These are phyloP conservation scores for Trachelipus rathkii DNA, from an alignment of 1,140 invertebrate species.

Conservation along the genomic window DNA sequence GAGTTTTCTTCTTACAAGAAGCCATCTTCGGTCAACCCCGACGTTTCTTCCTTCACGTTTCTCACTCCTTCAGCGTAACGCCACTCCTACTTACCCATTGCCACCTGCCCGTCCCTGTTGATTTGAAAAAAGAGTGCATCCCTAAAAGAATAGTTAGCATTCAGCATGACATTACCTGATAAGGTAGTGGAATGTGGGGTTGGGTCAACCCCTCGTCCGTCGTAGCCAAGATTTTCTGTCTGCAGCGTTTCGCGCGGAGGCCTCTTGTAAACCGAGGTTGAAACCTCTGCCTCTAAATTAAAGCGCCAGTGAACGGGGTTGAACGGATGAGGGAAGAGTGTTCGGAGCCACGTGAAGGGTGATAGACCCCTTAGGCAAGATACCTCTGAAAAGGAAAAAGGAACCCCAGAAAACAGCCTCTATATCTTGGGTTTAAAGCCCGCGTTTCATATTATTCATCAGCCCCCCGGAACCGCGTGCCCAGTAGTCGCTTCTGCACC, in stretches of 20 bases:
- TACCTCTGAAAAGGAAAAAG: background rate
- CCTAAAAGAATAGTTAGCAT: slow-evolving; percentile 34
- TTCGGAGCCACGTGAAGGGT: background rate
- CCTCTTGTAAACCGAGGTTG: slow-evolving; percentile 1
- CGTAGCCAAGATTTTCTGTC: slow-evolving; percentile 32
- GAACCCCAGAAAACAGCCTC: background rate
- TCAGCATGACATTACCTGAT: slow-evolving; percentile 22
- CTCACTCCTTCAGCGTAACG: slow-evolving; percentile 27
- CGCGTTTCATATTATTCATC: no score
- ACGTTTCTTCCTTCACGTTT: slow-evolving; percentile 34
- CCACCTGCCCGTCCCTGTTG: slow-evolving; percentile 28
- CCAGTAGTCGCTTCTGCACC: slow-evolving; percentile 39
- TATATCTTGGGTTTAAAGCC: background rate
- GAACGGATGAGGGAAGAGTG: slow-evolving; percentile 30
- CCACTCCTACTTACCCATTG: slow-evolving; percentile 26
- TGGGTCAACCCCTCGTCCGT: slow-evolving; percentile 21
- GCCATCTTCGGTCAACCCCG: slow-evolving; percentile 42
- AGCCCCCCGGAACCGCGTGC: slow-evolving; percentile 16
- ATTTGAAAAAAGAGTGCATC: slow-evolving; percentile 34
- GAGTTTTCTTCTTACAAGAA: slow-evolving; percentile 39
- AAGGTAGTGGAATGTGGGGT: background rate
- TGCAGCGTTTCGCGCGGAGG: slow-evolving; percentile 41
- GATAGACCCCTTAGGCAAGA: background rate
- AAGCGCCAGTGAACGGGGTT: slow-evolving; percentile 43
- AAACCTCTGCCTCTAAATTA: slow-evolving; percentile 40